Base-by-base conservation (phyloP, 2,888 invertebrate genomes). In the Epicampocera succincta region DNA sequence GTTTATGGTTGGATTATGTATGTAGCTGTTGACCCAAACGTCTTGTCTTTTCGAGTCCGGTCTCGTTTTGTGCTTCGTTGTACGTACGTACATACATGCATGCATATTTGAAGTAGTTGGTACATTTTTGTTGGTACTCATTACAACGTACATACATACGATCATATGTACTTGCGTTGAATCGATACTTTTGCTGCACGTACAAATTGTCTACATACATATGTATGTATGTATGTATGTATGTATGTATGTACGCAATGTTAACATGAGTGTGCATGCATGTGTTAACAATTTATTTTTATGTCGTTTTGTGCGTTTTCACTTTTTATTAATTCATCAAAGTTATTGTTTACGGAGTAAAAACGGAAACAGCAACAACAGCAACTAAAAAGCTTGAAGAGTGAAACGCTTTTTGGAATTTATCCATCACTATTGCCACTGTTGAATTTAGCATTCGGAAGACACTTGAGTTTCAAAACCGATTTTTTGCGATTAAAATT, bases 281-380 rank as follows among this genome's bases (percentile, higher is more conserved):
- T 58, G 25, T 25, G 25, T 25, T 25, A 42, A 60, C 44, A 25
- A 25, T 25, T 21, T 56, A 2, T 15, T 52, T 44, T 61, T 73
- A 46, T 65, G 73, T 48, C 69, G 38, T 77, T 77, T 82, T 65
- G 68, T 52, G 71, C 54, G 78, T 82, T 82, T 82, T 82, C 82
- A 82, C 82, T 82, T 82, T 82, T 82, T 77, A 78, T 82, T 75
- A 75, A 78, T 82, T 78, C 78, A 81, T 76, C 66, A 74, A 74
- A 72, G 50, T 60, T 78, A 21, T 48, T 50, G 38, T 48, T 40
- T 40, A 25, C 33, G 29, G 33, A 58, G 21, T 11, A 15, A 40
- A 33, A 48, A 69, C 17, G 54, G 25, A 44, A 54, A 42, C 52
- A 73, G 54, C 44, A 73, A 29, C 19, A 69, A 63, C 42, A 38